phyloP scores from a whole-genome alignment of 2,113 vertebrate genomes.

The Phalacrocorax carbo region DNA sequence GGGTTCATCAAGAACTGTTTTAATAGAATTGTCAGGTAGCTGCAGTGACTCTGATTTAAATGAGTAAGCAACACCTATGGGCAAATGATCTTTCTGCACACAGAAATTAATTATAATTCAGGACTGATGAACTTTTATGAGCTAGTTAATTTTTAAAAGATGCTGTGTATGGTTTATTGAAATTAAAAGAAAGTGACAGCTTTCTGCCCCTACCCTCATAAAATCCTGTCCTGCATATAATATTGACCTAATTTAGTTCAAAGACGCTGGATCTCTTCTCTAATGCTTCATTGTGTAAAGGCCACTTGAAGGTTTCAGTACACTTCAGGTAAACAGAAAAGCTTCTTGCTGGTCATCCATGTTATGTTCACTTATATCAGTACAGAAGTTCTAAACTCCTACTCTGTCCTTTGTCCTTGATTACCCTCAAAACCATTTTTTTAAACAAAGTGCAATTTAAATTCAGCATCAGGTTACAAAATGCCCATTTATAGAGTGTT shows the following conservation, averaged over 20 bases:
- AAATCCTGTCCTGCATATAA: constrained; percentile 59
- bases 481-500: neutral
- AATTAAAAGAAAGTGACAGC: constrained; percentile 64
- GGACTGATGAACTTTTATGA: constrained; percentile 71
- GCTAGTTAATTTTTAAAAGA: constrained; percentile 70
- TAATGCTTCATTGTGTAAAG: neutral
- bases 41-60: constrained; percentile 47
- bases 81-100: constrained; percentile 59
- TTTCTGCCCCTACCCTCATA: constrained; percentile 59
- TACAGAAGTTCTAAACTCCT: neutral
- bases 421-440: neutral
- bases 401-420: constrained; percentile 20
- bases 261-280: neutral
- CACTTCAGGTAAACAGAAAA: neutral
- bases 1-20: constrained; percentile 30
- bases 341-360: neutral
- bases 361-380: neutral
- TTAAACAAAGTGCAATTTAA: neutral
- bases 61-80: constrained; percentile 64
- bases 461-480: constrained; percentile 2
- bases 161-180: constrained; percentile 68
- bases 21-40: constrained; percentile 51
- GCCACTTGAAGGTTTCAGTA: constrained; percentile 46
- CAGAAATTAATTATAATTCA: constrained; percentile 68
- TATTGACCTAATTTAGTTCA: constrained; percentile 54